Base-by-base conservation (phyloP, 2,113 vertebrate genomes). In the Amblyopsis rosae region DNA sequence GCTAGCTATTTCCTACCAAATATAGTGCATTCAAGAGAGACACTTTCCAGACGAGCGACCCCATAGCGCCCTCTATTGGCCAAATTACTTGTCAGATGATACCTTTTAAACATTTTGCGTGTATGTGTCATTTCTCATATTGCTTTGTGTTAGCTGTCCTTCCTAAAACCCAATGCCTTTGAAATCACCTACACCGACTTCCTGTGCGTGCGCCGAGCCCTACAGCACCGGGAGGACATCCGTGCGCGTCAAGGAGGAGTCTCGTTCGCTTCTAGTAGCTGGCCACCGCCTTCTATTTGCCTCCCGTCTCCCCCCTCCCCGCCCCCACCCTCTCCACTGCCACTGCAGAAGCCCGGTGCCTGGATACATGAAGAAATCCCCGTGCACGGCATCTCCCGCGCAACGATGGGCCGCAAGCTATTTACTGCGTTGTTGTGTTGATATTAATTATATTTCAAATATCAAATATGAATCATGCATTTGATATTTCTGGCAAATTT, bases 401-500 rank as follows among this genome's bases (percentile, higher is more conserved):
- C 82, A 86, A 80, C 80, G 70, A 93, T 93, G 93, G 88, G 72
- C 86, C 86, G 73, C 80, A 46, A 87, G 65, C 82, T 78, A 48
- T 68, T 70, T 70, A 84, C 76, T 73, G 87, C 89, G 80, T 89
- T 84, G 90, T 85, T 70, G 83, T 91, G 89, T 88, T 90, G 85
- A 92, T 86, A 86, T 75, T 67, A 79, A 83, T 26, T 84, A 88
- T 91, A 79, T 89, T 89, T 82, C 73, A 87, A 75, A 77, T 67
- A 82, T 90, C 90, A 93, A 90, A 92, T 93, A 93, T 94, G 93
- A 92, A 93, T 93, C 93, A 94, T 94, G 93, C 81, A 84, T 93
- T 83, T 93, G 91, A 92, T 89, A 88, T 89, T 90, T 90, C 84
- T 93, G 85, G 84, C 88, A 87, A 91, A 89, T 90, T 90, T 92